These are phyloP conservation scores for Lytechinus pictus DNA, from an alignment of 35 echinoderm and acorn worm genomes.

Conservation along the genomic window DNA sequence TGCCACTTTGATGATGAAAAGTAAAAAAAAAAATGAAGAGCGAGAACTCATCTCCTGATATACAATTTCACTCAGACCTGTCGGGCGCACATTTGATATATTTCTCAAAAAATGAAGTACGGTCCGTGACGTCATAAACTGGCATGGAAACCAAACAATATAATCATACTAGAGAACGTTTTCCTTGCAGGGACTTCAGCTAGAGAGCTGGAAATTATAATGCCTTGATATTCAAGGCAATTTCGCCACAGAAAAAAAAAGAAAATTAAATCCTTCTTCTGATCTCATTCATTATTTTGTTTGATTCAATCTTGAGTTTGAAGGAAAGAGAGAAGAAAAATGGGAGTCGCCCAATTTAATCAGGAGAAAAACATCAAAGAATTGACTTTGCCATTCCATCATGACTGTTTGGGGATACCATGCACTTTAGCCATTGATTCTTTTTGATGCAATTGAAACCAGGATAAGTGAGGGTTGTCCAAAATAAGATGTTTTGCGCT, in stretches of 20 bases:
- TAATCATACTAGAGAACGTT: neutral
- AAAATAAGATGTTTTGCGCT: neutral
- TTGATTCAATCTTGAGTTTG: neutral
- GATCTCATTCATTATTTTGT: neutral
- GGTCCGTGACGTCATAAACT: neutral
- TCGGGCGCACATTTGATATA: neutral
- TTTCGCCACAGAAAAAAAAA: neutral
- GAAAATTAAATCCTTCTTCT: neutral
- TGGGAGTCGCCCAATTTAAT: neutral
- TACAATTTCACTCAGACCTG: neutral
- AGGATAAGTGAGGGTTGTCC: neutral
- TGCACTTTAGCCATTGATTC: neutral
- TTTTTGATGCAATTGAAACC: neutral
- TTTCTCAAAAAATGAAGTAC: neutral
- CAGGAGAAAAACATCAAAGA: neutral
- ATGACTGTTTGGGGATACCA: neutral
- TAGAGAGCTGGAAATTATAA: neutral
- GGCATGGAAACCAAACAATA: conserved; percentile 18
- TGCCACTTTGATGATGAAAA: neutral
- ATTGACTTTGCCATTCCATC: neutral
- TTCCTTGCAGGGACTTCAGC: neutral
- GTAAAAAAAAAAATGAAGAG: neutral
- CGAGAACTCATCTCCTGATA: neutral
- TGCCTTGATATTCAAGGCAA: neutral
- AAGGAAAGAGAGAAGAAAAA: neutral